Conservation (phyloP, 2,888 invertebrate genomes). For the Aricia artaxerxes region DNA sequence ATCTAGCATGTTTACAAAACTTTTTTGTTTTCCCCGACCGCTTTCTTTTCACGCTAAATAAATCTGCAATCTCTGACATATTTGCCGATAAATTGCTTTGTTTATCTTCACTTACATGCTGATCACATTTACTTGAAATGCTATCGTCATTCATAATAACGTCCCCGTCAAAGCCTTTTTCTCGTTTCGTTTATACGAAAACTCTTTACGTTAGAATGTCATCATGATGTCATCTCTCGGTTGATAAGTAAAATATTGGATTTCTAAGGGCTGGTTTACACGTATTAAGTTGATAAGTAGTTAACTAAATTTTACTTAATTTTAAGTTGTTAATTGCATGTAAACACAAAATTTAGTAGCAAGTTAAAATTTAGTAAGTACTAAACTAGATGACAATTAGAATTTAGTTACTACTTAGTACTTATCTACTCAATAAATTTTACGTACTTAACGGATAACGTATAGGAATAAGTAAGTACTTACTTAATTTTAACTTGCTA, state of each 20-base stretch:
- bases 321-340: no score
- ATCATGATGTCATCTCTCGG: constrained; percentile 7
- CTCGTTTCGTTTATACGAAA: constrained; percentile 4
- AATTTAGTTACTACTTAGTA: no score
- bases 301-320: no score
- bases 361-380: no score
- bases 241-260: constrained; percentile 11
- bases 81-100: constrained; percentile 70
- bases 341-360: no score
- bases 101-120: constrained; percentile 53
- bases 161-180: constrained; percentile 11
- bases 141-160: constrained; percentile 34
- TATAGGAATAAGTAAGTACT: no score
- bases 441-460: no score
- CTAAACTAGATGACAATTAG: no score
- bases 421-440: no score
- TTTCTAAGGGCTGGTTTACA: neutral
- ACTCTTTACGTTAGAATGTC: constrained; percentile 5
- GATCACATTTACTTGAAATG: constrained; percentile 40
- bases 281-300: no score
- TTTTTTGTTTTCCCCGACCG: constrained; percentile 49
- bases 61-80: constrained; percentile 66
- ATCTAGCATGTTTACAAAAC: constrained; percentile 61
- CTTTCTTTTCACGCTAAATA: constrained; percentile 72
- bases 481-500: no score